These are phyloP conservation scores for Drosophila yooni DNA, from an alignment of 2,888 invertebrate genomes.

Conservation along the genomic window DNA sequence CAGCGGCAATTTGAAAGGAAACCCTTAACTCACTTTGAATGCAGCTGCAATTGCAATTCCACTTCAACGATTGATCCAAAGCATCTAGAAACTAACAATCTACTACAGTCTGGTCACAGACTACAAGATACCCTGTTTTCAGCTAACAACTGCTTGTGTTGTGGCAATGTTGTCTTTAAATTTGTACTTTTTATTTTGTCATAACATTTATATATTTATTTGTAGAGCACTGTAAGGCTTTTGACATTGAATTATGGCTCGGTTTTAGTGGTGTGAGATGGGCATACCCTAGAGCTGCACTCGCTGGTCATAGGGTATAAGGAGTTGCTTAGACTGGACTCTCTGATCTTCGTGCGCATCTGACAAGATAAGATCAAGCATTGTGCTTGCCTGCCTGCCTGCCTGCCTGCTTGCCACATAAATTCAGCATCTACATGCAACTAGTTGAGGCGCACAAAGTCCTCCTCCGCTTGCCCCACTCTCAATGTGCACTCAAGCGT, in stretches of 20 bases:
- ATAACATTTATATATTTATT: neutral
- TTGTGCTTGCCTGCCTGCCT: neutral
- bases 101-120: too few relatives aligned
- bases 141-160: neutral
- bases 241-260: neutral
- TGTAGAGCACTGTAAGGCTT: neutral
- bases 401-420: conserved; percentile 31
- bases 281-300: neutral
- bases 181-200: neutral
- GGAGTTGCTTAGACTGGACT: conserved; percentile 19
- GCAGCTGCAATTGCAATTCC: conserved; percentile 57
- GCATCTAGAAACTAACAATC: conserved; percentile 23
- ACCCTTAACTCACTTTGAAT: conserved; percentile 68
- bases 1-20: conserved; percentile 67
- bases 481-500: conserved; percentile 4
- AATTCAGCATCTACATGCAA: conserved; percentile 19
- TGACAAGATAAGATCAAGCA: conserved; percentile 46
- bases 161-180: neutral
- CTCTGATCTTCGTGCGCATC: conserved; percentile 38
- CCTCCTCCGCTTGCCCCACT: neutral
- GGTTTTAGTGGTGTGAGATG: neutral
- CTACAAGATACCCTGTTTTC: neutral
- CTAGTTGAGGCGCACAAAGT: neutral
- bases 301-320: neutral
- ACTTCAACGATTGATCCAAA: conserved; percentile 35